These are phyloP conservation scores for Eilema sororculum DNA, from an alignment of 2,888 invertebrate species.

Conservation along the genomic window DNA sequence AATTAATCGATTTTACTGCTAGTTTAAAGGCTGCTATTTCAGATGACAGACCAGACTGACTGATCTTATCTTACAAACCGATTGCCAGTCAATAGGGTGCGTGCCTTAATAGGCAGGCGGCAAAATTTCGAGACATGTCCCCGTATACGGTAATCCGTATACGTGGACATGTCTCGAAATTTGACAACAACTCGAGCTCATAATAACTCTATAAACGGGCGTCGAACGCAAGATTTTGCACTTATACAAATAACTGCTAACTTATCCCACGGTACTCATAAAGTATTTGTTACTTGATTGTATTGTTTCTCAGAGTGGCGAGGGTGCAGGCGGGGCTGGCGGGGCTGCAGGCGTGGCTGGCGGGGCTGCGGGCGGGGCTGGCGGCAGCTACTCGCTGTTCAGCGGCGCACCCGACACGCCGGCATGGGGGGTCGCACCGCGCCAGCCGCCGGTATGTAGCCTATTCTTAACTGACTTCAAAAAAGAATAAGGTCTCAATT, in stretches of 20 bases:
- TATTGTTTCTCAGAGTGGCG: conserved; percentile 30
- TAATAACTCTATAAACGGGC: not conserved
- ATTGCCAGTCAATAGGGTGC: too few species aligned
- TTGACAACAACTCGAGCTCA: too few species aligned
- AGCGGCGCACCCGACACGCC: conserved; percentile 79
- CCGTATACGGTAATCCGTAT: too few species aligned
- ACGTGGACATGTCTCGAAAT: too few species aligned
- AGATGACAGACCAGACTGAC: too few species aligned
- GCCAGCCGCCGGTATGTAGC: conserved; percentile 60
- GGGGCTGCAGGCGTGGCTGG: conserved; percentile 36
- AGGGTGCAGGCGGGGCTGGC: conserved; percentile 43
- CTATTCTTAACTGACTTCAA: too few species aligned
- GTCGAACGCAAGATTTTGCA: not conserved
- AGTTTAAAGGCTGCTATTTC: too few species aligned
- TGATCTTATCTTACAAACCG: too few species aligned
- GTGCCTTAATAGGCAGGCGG: too few species aligned
- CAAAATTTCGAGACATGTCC: too few species aligned
- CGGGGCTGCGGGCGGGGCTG: conserved; percentile 53
- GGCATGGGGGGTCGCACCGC: conserved; percentile 62
- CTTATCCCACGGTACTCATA: not conserved
- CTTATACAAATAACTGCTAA: not conserved
- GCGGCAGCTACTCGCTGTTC: conserved; percentile 87
- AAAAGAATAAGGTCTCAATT: too few species aligned
- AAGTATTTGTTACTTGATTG: not conserved
- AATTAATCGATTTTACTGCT: too few species aligned